A percentile compares a stretch with the other conserved stretches of the same genome.
phyloP scores from a whole-genome alignment of 2,888 invertebrate genomes.

The Zygothrica quintamaculata region DNA sequence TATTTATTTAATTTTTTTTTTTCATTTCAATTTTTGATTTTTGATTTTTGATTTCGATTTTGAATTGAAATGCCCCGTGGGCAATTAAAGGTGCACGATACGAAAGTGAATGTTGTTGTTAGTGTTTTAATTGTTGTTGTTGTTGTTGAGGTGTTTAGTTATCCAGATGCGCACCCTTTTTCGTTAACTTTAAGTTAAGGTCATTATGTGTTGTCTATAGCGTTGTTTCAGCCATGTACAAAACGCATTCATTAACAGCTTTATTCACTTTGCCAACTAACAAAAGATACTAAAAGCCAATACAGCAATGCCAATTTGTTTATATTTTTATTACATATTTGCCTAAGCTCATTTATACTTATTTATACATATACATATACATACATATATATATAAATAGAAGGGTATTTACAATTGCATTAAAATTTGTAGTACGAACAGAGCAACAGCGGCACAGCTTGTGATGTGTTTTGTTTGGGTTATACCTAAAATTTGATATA shows the following conservation, averaged over 20 bases:
- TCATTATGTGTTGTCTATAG: constrained; percentile 15
- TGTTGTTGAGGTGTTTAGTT: constrained; percentile 5
- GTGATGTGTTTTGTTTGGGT: constrained; percentile 6
- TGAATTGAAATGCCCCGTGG: constrained; percentile 53
- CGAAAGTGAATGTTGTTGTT: constrained; percentile 69
- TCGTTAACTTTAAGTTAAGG: constrained; percentile 57
- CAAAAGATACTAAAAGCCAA: constrained; percentile 24
- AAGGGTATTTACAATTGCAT: constrained; percentile 20
- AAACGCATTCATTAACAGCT: constrained; percentile 33
- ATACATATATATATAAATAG: neutral
- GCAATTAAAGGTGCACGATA: constrained; percentile 75
- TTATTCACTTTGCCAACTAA: constrained; percentile 13
- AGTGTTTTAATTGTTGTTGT: neutral
- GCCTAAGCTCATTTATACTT: neutral
- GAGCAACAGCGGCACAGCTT: constrained; percentile 26
- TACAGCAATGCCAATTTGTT: constrained; percentile 52
- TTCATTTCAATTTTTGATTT: constrained; percentile 33
- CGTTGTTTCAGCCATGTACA: too few relatives aligned
- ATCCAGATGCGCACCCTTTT: constrained; percentile 23
- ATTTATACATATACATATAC: too few relatives aligned
- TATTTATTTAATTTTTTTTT: too few relatives aligned
- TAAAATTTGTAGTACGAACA: too few relatives aligned
- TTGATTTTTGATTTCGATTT: constrained; percentile 13
- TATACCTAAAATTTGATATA: constrained; percentile 1
- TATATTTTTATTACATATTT: constrained; percentile 12